These are phyloP conservation scores for Sthenelais limicola DNA, from an alignment of 2,888 invertebrate species.

Conservation along the genomic window DNA sequence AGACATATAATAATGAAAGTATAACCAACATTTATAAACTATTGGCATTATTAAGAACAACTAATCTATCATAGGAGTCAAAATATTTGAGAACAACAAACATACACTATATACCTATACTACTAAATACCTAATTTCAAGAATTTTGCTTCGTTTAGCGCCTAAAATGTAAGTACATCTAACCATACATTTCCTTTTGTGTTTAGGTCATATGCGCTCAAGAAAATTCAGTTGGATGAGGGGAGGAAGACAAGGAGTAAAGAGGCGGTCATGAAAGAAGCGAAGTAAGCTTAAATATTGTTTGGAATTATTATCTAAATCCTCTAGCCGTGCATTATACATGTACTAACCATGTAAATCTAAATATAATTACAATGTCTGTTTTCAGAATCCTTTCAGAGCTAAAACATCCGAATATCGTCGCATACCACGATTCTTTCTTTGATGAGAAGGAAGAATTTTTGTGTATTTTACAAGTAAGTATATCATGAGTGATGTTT, in stretches of 20 bases:
- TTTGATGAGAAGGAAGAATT: slow-evolving; percentile 58
- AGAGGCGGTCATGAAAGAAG: slow-evolving; percentile 67
- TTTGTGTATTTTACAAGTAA: slow-evolving; percentile 63
- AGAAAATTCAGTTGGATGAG: slow-evolving; percentile 68
- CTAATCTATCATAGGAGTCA: too few species aligned
- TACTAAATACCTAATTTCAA: too few species aligned
- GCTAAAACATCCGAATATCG: slow-evolving; percentile 67
- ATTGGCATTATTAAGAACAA: too few species aligned
- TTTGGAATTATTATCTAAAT: not conserved
- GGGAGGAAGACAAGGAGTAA: slow-evolving; percentile 63
- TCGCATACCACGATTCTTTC: slow-evolving; percentile 65
- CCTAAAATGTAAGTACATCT: too few species aligned
- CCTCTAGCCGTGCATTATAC: not conserved
- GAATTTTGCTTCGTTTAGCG: too few species aligned
- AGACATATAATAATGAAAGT: too few species aligned
- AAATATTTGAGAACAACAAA: too few species aligned
- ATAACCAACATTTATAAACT: too few species aligned
- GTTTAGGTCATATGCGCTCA: slow-evolving; percentile 66
- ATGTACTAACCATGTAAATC: not conserved
- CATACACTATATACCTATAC: too few species aligned
- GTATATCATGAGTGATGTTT: too few species aligned
- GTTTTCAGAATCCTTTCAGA: slow-evolving; percentile 61
- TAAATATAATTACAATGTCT: not conserved
- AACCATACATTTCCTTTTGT: slow-evolving; percentile 8
- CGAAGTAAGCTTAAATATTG: slow-evolving; percentile 57